Evolutionary conservation across 2,113 vertebrate species (phyloP).

Genomic region (Nannospalax galili): DNA sequence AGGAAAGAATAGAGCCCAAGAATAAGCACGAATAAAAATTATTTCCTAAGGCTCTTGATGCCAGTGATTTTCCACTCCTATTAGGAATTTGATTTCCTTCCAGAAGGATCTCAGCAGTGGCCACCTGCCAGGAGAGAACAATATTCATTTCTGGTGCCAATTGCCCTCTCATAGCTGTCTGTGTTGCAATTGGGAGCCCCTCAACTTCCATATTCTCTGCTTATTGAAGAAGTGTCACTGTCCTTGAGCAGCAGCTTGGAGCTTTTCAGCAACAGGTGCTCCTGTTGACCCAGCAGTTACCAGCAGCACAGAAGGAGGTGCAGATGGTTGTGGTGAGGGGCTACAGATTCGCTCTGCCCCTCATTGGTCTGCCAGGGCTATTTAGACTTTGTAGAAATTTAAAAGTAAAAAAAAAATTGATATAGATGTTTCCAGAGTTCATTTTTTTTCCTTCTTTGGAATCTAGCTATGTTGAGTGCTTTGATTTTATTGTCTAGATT

Average conservation of each 20-base stretch:
- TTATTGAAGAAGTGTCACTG: background rate
- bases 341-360: background rate
- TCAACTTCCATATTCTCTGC: background rate
- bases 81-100: constrained; percentile 68
- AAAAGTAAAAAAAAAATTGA: background rate
- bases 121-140: constrained; percentile 58
- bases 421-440: background rate
- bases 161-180: background rate
- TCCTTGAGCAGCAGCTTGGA: background rate
- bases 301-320: rapidly evolving
- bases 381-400: background rate
- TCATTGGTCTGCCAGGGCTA: background rate
- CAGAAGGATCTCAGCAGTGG: constrained; percentile 67
- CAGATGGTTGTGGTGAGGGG: background rate
- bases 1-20: background rate
- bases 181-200: background rate
- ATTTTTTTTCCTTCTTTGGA: background rate
- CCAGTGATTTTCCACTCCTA: constrained; percentile 75
- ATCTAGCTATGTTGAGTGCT: no score
- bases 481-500: background rate
- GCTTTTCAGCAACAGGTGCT: background rate
- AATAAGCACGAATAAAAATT: constrained; percentile 42
- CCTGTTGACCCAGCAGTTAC: background rate
- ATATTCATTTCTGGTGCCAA: constrained; percentile 33
- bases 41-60: constrained; percentile 25